These are phyloP conservation scores for Calephelis virginiensis DNA, from an alignment of 1,140 invertebrate genomes.

Conservation along the genomic window DNA sequence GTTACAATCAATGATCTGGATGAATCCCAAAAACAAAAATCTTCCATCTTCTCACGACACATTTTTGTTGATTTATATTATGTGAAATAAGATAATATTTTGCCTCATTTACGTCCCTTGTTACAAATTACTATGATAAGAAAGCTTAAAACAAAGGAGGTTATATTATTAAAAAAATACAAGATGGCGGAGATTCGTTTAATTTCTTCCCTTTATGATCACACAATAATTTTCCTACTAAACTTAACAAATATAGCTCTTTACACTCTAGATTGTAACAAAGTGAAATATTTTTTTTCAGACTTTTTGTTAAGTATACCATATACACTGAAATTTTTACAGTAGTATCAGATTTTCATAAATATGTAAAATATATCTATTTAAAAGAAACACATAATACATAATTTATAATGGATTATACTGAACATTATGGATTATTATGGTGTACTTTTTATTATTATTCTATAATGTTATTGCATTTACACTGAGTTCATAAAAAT, in stretches of 20 bases:
- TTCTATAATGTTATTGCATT: too few species aligned
- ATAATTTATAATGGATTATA: too few species aligned
- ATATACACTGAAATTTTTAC: too few species aligned
- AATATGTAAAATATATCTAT: too few species aligned
- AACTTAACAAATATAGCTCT: conserved; percentile 27
- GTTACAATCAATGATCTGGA: background rate
- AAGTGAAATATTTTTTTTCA: too few species aligned
- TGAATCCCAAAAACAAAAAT: background rate
- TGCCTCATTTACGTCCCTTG: background rate
- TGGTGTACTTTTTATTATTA: too few species aligned
- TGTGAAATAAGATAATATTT: background rate
- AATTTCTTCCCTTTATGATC: conserved; percentile 25
- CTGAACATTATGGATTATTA: too few species aligned
- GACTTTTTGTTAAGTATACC: too few species aligned
- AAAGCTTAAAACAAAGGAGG: background rate
- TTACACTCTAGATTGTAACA: background rate
- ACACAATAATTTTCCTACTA: conserved; percentile 23
- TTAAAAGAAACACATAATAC: too few species aligned
- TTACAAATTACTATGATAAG: background rate
- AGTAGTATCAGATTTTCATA: too few species aligned
- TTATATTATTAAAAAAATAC: conserved; percentile 8
- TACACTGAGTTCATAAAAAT: too few species aligned
- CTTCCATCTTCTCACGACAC: background rate
- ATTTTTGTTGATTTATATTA: background rate
- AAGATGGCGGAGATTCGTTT: conserved; percentile 21